Conservation (phyloP, 2,797 vertebrate genomes). For the Octomys mimax region DNA sequence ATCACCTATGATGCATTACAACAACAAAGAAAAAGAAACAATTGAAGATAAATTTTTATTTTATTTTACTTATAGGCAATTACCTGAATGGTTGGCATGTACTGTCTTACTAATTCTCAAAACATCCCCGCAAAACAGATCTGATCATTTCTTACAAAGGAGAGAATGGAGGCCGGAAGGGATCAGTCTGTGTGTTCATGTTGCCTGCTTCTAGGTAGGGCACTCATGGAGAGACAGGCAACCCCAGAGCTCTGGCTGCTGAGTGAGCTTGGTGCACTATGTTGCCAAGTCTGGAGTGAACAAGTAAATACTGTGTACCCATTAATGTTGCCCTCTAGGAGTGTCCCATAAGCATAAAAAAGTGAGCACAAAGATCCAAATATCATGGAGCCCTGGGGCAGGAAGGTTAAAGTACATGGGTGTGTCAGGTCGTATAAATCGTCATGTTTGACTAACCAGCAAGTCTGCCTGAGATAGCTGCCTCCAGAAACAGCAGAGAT, state of each 20-base stretch:
- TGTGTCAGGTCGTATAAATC: neutral
- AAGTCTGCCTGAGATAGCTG: neutral
- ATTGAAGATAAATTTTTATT: neutral
- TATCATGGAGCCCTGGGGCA: neutral
- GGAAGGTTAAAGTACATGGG: neutral
- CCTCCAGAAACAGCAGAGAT: neutral
- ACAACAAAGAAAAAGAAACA: neutral
- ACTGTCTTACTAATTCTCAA: neutral
- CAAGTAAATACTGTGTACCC: neutral
- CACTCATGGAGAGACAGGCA: neutral
- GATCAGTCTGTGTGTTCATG: fast-evolving
- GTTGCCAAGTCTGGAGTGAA: too few species aligned
- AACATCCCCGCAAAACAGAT: neutral
- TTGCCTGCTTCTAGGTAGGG: neutral
- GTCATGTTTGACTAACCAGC: neutral
- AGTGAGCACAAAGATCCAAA: neutral
- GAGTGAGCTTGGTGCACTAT: too few species aligned
- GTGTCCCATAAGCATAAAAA: neutral
- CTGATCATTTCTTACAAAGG: neutral
- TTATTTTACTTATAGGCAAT: neutral
- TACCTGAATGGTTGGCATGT: neutral
- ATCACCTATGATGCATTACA: neutral
- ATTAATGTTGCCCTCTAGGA: neutral
- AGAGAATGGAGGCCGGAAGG: neutral
- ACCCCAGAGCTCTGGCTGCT: neutral